phyloP scores from a whole-genome alignment of 2,113 vertebrate genomes.

The Dermatemys mawii region DNA sequence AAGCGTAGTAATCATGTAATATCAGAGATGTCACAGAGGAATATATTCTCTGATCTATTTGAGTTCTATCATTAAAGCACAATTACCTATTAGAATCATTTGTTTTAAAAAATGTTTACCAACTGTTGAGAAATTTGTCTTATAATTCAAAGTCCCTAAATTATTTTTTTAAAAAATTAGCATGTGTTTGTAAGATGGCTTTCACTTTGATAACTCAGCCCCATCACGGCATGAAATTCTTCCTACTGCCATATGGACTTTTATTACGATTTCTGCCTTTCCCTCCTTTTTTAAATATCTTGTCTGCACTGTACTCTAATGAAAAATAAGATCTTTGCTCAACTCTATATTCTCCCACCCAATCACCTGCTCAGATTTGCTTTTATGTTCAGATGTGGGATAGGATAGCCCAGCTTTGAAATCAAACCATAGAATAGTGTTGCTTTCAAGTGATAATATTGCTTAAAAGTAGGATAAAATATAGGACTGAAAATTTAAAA shows the following conservation, averaged over 20 bases:
- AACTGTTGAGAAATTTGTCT: neutral
- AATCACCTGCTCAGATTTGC: neutral
- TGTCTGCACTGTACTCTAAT: neutral
- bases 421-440: slow-evolving; percentile 56
- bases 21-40: neutral
- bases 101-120: neutral
- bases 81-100: neutral
- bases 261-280: neutral
- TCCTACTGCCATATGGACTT: neutral
- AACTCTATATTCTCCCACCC: neutral
- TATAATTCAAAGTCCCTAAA: neutral
- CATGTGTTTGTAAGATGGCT: neutral
- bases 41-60: neutral
- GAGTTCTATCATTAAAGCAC: neutral
- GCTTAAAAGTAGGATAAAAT: slow-evolving; percentile 65
- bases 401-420: slow-evolving; percentile 66
- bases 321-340: neutral
- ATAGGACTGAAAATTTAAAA: slow-evolving; percentile 55
- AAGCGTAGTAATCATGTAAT: neutral
- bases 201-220: neutral
- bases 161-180: neutral
- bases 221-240: neutral
- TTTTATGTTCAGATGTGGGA: neutral
- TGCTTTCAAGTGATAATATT: slow-evolving; percentile 48
- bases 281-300: neutral